Percentiles rank a stretch among this genome's conserved stretches.
These are phyloP conservation scores for Aphelinus certus DNA, from an alignment of 1,140 invertebrate species.

Conservation along the genomic window DNA sequence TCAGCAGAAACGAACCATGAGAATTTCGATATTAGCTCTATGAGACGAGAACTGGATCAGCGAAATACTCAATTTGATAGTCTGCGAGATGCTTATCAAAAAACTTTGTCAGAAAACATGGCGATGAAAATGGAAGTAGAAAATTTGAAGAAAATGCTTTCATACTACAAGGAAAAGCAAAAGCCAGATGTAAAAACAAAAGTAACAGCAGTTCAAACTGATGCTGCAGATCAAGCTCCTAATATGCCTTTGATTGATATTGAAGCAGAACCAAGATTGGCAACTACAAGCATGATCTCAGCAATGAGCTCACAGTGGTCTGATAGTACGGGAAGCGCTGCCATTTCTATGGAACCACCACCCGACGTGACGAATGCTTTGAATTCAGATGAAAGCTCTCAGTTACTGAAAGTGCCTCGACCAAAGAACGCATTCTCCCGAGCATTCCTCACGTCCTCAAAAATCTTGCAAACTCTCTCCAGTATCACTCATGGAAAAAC, in stretches of 20 bases:
- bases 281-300: constrained; percentile 45
- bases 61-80: constrained; percentile 44
- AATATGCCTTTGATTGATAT: constrained; percentile 11
- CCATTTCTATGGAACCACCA: constrained; percentile 50
- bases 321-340: constrained; percentile 50
- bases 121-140: constrained; percentile 53
- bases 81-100: constrained; percentile 50
- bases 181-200: constrained; percentile 5
- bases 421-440: constrained; percentile 46
- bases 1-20: constrained; percentile 35
- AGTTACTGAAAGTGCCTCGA: constrained; percentile 29
- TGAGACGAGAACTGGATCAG: constrained; percentile 44
- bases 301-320: constrained; percentile 58
- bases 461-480: constrained; percentile 60
- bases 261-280: constrained; percentile 13
- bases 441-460: constrained; percentile 59
- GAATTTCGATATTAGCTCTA: constrained; percentile 32
- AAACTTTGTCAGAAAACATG: constrained; percentile 50
- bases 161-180: constrained; percentile 43
- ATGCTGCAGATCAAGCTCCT: neutral
- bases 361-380: constrained; percentile 49
- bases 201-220: constrained; percentile 40
- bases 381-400: constrained; percentile 52
- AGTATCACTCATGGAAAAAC: constrained; percentile 52
- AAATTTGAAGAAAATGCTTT: constrained; percentile 45